These are phyloP conservation scores for Yponomeuta plumbellus DNA, from an alignment of 2,888 invertebrate genomes.

Conservation along the genomic window DNA sequence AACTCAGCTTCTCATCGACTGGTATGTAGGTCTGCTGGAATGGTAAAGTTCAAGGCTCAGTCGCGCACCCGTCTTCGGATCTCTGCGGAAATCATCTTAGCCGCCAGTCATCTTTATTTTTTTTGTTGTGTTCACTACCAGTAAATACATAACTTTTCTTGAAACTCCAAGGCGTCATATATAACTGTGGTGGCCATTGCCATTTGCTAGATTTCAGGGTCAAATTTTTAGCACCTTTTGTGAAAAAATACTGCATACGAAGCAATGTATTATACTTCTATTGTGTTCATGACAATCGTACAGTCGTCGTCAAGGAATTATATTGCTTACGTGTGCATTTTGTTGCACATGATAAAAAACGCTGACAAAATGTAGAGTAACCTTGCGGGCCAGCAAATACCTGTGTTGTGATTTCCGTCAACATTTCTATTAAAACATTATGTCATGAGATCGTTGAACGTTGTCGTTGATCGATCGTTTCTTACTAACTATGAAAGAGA, in stretches of 20 bases:
- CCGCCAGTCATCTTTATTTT: not conserved
- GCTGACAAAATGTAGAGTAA: not conserved
- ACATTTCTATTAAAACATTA: not conserved
- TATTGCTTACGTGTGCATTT: not conserved
- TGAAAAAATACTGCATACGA: not conserved
- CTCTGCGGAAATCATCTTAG: not conserved
- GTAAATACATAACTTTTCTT: not conserved
- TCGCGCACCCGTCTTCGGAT: not conserved
- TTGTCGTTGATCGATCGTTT: too few species aligned
- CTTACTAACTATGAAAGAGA: too few species aligned
- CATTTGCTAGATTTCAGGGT: not conserved
- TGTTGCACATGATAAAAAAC: not conserved
- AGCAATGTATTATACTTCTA: not conserved
- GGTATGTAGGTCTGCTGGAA: constrained; percentile 30
- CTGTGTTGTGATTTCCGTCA: not conserved
- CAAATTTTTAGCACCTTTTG: not conserved
- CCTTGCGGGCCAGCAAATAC: not conserved
- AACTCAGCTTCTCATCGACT: not conserved
- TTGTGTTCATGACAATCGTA: not conserved
- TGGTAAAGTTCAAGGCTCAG: constrained; percentile 53
- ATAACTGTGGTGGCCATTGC: too few species aligned
- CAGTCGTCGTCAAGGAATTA: not conserved
- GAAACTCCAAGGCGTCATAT: too few species aligned
- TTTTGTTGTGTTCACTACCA: too few species aligned
- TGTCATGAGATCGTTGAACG: too few species aligned